These are phyloP conservation scores for Dasypolia templi DNA, from an alignment of 2,888 invertebrate genomes.

Conservation along the genomic window DNA sequence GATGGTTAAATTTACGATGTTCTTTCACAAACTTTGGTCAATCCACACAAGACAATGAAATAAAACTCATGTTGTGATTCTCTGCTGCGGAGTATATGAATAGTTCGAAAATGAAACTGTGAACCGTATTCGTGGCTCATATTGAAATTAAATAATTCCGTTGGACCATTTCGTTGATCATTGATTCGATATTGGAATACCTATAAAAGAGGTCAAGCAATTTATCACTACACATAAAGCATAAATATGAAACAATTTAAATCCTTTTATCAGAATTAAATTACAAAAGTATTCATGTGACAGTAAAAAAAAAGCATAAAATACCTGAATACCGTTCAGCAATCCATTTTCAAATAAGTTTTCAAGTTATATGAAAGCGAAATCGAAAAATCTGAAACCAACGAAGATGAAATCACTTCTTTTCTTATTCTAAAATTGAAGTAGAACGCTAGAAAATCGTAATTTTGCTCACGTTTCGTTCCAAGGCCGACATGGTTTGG, in stretches of 20 bases:
- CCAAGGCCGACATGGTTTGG: conserved; percentile 76
- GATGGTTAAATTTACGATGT: conserved; percentile 8
- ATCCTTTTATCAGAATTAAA: background rate
- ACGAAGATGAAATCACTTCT: conserved; percentile 19
- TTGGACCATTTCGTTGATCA: conserved; percentile 13
- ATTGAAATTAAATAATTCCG: conserved; percentile 17
- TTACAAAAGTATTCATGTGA: too few species aligned
- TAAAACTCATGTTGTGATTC: conserved; percentile 62
- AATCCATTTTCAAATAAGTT: background rate
- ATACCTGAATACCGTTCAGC: background rate
- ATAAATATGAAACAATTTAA: too few species aligned
- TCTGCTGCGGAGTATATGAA: conserved; percentile 67
- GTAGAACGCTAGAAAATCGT: conserved; percentile 55
- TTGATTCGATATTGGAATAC: background rate
- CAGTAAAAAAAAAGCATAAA: background rate
- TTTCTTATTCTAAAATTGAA: conserved; percentile 32
- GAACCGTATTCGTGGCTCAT: conserved; percentile 1
- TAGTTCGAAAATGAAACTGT: conserved; percentile 25
- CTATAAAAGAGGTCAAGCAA: background rate
- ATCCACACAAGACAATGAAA: conserved; percentile 45
- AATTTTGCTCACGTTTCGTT: conserved; percentile 79
- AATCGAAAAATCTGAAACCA: background rate
- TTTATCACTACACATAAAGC: background rate
- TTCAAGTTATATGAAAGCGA: background rate
- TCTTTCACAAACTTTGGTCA: conserved; percentile 28